Conservation (phyloP, 2,888 invertebrate genomes). For the Drosophila meridionalis region DNA sequence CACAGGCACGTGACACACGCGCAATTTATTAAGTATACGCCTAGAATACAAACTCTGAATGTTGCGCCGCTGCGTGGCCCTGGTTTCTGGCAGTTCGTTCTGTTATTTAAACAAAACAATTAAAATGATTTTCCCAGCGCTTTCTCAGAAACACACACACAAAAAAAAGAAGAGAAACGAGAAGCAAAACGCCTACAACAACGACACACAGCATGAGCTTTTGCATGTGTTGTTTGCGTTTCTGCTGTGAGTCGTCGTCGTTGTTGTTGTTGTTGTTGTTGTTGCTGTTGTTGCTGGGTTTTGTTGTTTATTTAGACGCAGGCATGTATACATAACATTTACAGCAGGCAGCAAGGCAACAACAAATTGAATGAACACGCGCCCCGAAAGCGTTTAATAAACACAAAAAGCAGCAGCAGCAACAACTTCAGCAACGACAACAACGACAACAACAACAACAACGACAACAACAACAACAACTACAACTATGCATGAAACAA, state of each 20-base stretch:
- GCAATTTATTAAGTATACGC: slow-evolving; percentile 78
- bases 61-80: slow-evolving; percentile 19
- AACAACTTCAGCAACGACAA: slow-evolving; percentile 12
- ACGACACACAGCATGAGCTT: slow-evolving; percentile 36
- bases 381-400: slow-evolving; percentile 81
- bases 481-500: slow-evolving; percentile 8
- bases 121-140: slow-evolving; percentile 76
- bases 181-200: slow-evolving; percentile 13
- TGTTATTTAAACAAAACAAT: slow-evolving; percentile 81
- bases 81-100: slow-evolving; percentile 42
- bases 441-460: slow-evolving; percentile 13
- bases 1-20: slow-evolving; percentile 34
- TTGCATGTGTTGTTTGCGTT: slow-evolving; percentile 50
- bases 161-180: slow-evolving; percentile 8
- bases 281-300: slow-evolving; percentile 36
- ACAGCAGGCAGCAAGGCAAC: slow-evolving; percentile 45
- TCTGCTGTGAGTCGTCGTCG: slow-evolving; percentile 15
- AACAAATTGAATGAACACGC: slow-evolving; percentile 81
- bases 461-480: slow-evolving; percentile 15
- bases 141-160: slow-evolving; percentile 34
- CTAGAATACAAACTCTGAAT: slow-evolving; percentile 45
- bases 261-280: slow-evolving; percentile 21
- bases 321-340: slow-evolving; percentile 80
- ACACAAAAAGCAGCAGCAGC: slow-evolving; percentile 68
- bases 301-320: slow-evolving; percentile 75